phyloP scores from a whole-genome alignment of 2,797 vertebrate species.

The Neomorphus geoffroyi region DNA sequence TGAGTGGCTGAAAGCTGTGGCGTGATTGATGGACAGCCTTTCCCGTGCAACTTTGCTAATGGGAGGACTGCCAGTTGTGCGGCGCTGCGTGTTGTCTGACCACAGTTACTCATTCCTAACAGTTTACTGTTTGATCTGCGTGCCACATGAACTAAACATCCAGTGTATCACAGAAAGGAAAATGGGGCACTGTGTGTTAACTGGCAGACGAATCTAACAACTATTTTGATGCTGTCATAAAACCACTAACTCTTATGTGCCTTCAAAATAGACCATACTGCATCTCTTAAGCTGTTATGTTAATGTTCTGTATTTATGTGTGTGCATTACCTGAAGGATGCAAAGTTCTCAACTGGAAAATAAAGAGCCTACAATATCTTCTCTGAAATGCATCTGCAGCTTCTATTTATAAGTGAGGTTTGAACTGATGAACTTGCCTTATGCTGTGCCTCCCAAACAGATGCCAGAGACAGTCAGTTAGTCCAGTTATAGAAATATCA shows the following conservation, averaged over 20 bases:
- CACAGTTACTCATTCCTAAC: background rate
- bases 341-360: constrained; percentile 12
- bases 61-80: background rate
- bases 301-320: constrained; percentile 16
- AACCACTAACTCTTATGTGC: background rate
- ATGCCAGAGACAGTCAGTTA: background rate
- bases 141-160: background rate
- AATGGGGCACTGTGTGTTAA: background rate
- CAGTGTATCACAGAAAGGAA: background rate
- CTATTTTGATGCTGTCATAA: background rate
- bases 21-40: background rate
- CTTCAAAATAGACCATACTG: background rate
- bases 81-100: background rate
- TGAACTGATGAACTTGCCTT: constrained; percentile 44
- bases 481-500: background rate
- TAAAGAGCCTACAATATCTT: background rate
- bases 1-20: background rate
- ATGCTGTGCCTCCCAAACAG: constrained; percentile 36
- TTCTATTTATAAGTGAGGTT: background rate
- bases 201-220: background rate
- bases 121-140: background rate
- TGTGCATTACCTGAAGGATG: constrained; percentile 31
- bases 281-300: background rate
- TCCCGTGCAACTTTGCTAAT: fast-evolving
- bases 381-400: constrained; percentile 13